A percentile compares a stretch with the other conserved stretches of the same genome.
phyloP scores from a whole-genome alignment of 2,113 vertebrate species.

The Eolophus roseicapilla region DNA sequence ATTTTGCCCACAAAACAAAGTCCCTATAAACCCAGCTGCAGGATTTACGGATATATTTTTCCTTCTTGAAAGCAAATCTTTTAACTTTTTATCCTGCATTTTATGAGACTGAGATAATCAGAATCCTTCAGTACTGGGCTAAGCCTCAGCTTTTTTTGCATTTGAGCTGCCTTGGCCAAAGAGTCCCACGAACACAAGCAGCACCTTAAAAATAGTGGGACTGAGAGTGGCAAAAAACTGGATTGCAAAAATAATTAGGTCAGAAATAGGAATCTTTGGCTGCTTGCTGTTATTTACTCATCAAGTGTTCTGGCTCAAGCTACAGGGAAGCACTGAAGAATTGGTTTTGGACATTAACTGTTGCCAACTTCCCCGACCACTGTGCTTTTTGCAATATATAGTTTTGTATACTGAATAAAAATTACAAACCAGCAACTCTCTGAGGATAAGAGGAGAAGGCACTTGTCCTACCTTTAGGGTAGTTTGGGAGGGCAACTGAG shows the following conservation, averaged over 20 bases:
- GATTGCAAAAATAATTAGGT: neutral
- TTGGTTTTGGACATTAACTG: neutral
- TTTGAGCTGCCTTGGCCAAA: neutral
- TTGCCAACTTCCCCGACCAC: neutral
- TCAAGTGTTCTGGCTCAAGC: neutral
- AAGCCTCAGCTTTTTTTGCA: neutral
- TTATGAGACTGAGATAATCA: neutral
- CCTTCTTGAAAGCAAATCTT: constrained; percentile 20
- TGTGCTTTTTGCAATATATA: neutral
- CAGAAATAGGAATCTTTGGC: neutral
- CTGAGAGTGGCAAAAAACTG: neutral
- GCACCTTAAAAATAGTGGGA: neutral
- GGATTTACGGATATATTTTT: constrained; percentile 40
- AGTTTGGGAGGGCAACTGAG: neutral
- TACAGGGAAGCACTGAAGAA: neutral
- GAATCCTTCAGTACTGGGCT: neutral
- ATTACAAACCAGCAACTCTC: neutral
- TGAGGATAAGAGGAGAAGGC: neutral
- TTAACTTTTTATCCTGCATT: neutral
- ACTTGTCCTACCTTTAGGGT: neutral
- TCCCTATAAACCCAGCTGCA: neutral
- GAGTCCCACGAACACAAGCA: neutral
- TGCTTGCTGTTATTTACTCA: neutral
- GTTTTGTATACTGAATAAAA: neutral
- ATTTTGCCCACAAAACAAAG: constrained; percentile 42